Conservation (phyloP, 2,113 vertebrate species). For the Hippocampus comes region DNA sequence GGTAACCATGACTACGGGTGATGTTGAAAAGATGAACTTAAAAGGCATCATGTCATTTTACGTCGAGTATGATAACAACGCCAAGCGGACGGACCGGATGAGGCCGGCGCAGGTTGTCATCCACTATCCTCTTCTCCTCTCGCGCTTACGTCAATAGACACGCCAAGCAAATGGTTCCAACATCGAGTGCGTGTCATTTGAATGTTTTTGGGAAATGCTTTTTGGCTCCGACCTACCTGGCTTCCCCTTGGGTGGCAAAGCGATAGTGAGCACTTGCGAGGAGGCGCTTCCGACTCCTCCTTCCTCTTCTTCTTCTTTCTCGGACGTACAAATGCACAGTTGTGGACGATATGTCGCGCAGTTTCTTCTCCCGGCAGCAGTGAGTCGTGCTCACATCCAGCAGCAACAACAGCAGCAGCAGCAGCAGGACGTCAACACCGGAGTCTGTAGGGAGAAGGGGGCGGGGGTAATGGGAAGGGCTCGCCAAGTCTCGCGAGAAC, state of each 20-base stretch:
- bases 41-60: slow-evolving; percentile 8
- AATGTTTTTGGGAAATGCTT: background rate
- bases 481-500: slow-evolving; percentile 47
- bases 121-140: background rate
- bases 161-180: background rate
- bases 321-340: background rate
- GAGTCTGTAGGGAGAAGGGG: slow-evolving; percentile 32
- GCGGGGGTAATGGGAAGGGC: slow-evolving; percentile 24
- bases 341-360: background rate
- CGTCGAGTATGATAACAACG: background rate
- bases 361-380: background rate
- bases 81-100: background rate
- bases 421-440: background rate
- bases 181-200: background rate
- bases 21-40: slow-evolving; percentile 25
- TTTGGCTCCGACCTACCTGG: slow-evolving; percentile 9
- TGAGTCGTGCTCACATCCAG: slow-evolving; percentile 12
- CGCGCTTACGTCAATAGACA: background rate
- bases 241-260: slow-evolving; percentile 10
- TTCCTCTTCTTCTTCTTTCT: slow-evolving; percentile 2
- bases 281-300: background rate
- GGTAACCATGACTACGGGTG: slow-evolving; percentile 41
- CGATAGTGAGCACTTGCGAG: background rate
- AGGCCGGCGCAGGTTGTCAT: background rate
- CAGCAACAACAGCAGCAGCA: slow-evolving; percentile 20